Evolutionary conservation across 2,888 invertebrate species (phyloP).

Genomic region (Parochlus steinenii): DNA sequence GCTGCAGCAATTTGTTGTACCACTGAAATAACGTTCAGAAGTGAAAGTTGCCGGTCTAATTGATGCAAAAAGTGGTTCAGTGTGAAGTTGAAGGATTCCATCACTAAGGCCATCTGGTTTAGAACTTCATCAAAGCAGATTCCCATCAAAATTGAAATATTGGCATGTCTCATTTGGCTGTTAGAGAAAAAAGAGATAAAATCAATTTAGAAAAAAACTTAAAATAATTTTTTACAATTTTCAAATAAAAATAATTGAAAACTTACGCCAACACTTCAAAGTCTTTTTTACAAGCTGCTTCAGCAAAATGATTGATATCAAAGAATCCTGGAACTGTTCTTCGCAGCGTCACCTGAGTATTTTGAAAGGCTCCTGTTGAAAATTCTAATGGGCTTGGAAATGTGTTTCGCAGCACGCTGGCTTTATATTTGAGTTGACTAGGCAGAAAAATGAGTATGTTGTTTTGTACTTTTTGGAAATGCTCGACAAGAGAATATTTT

Average conservation of each 20-base stretch:
- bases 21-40: constrained; percentile 20
- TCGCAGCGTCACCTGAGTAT: constrained; percentile 13
- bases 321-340: constrained; percentile 5
- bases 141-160: constrained; percentile 36
- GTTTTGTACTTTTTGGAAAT: background rate
- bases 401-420: constrained; percentile 11
- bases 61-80: constrained; percentile 31
- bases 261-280: constrained; percentile 15
- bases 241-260: background rate
- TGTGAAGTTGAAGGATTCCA: constrained; percentile 33
- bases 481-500: background rate
- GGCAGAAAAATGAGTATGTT: constrained; percentile 7
- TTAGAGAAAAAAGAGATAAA: constrained; percentile 15
- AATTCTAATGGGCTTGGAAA: constrained; percentile 14
- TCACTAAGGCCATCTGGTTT: constrained; percentile 30
- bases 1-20: constrained; percentile 33
- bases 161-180: constrained; percentile 37
- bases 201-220: constrained; percentile 2
- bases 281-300: constrained; percentile 14
- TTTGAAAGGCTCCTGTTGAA: constrained; percentile 15
- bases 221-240: background rate
- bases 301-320: constrained; percentile 9
- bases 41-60: constrained; percentile 30
- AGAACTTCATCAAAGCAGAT: constrained; percentile 30
- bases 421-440: constrained; percentile 12